Conservation (phyloP, 64 coral and sea anemone genomes). For the Montipora cactus region DNA sequence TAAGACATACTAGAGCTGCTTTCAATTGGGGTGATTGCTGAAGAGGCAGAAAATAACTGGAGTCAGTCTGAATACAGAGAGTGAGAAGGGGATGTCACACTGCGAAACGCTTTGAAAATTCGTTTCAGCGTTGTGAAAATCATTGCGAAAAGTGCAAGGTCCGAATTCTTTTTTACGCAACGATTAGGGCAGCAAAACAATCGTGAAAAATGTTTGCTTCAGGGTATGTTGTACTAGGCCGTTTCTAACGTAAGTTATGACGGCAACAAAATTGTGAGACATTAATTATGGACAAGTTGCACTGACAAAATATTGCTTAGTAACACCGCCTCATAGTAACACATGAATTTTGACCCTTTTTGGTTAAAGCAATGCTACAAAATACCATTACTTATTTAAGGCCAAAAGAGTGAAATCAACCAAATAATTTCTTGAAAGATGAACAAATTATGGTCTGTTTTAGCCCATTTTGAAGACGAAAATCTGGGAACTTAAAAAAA, state of each 20-base stretch:
- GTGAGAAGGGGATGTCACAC: background rate
- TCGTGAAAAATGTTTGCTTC: conserved; percentile 13
- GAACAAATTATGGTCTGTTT: no score
- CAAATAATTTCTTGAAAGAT: no score
- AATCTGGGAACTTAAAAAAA: no score
- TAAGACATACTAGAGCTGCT: background rate
- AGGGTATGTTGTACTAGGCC: background rate
- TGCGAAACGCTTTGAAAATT: conserved; percentile 13
- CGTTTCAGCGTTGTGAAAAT: conserved; percentile 6
- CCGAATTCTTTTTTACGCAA: background rate
- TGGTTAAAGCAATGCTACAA: background rate
- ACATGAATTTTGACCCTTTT: background rate
- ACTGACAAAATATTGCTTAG: background rate
- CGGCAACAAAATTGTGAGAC: background rate
- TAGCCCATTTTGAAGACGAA: no score
- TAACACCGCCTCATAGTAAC: background rate
- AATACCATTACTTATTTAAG: no score
- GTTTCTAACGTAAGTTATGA: background rate
- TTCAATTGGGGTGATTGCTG: background rate
- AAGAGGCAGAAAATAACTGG: background rate
- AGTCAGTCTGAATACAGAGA: background rate
- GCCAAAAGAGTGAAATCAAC: no score
- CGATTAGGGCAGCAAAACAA: background rate
- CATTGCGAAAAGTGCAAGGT: conserved; percentile 2
- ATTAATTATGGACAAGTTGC: conserved; percentile 7